Evolutionary conservation across 2,888 invertebrate species (phyloP), one percentile per base, ranked within the genome.

Genomic region (Alcis repandata): DNA sequence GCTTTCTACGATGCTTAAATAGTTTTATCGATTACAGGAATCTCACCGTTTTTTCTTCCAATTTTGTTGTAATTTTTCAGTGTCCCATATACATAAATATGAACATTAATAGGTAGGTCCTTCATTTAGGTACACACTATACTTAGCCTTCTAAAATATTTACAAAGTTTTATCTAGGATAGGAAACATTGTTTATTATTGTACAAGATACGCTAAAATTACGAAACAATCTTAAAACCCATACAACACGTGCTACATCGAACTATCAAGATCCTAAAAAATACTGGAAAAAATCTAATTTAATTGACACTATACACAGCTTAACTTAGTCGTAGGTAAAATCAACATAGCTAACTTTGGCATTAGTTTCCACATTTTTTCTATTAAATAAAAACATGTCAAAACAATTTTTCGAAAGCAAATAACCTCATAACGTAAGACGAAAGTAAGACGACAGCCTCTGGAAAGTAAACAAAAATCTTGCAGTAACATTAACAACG

Each of bases 261-360:
- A 87, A 87, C 88, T 88, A 91, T 88, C 75, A 90, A 89, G 89
- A 91, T 89, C 89, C 88, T 93, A 92, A 79, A 86, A 85, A 90
- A 88, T 92, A 92, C 89, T 90, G 91, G 88, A 87, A 90, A 87
- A 88, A 85, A 82, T 83, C 76, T 83, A 84, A 82, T 83, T 85
- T 92, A 93, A 93, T 93, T 93, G 93, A 93, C 93, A 89, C 88
- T 93, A 92, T 92, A 93, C 92, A 92, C 91, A 93, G 81, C 87
- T 90, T 92, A 90, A 88, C 85, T 92, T 91, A 91, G 89, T 81
- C 82, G 80, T 87, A 88, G 76, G 72, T 81, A 85, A 87, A 92
- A 89, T 90, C 92, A 93, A 92, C 90, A 87, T 91, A 91, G 90
- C 92, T 93, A 93, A 91, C 93, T 93, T 93, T 93, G 93, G 93